These are phyloP conservation scores for Corbicula japonica DNA, from an alignment of 2,888 invertebrate species.

Conservation along the genomic window DNA sequence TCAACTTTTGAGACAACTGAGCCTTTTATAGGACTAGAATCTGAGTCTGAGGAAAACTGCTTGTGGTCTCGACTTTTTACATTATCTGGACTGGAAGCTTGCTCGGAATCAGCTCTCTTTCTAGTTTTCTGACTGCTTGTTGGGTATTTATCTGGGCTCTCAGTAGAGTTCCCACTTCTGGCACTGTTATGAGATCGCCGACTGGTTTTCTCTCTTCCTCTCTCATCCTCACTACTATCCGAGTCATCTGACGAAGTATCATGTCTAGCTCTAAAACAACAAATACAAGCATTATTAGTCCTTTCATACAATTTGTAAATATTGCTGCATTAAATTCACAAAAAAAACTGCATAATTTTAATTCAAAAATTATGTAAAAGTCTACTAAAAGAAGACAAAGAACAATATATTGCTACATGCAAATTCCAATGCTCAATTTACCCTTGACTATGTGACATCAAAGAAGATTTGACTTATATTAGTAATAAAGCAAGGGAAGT, in stretches of 20 bases:
- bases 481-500: no score
- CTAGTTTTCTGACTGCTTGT: conserved; percentile 3
- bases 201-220: background rate
- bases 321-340: no score
- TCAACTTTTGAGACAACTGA: conserved; percentile 31
- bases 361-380: no score
- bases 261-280: conserved; percentile 49
- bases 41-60: conserved; percentile 39
- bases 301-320: no score
- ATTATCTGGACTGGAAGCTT: background rate
- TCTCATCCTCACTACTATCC: conserved; percentile 34
- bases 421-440: no score
- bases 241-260: conserved; percentile 43
- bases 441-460: no score
- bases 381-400: no score
- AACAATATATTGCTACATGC: no score
- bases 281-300: no score
- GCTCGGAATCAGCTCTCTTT: conserved; percentile 18
- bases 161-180: background rate
- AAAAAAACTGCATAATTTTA: no score
- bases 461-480: no score
- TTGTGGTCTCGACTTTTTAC: conserved; percentile 4
- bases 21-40: conserved; percentile 40
- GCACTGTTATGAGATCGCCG: background rate
- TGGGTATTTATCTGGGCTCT: conserved; percentile 9